phyloP scores from a whole-genome alignment of 2,797 vertebrate species.

The Sebastes diploproa region DNA sequence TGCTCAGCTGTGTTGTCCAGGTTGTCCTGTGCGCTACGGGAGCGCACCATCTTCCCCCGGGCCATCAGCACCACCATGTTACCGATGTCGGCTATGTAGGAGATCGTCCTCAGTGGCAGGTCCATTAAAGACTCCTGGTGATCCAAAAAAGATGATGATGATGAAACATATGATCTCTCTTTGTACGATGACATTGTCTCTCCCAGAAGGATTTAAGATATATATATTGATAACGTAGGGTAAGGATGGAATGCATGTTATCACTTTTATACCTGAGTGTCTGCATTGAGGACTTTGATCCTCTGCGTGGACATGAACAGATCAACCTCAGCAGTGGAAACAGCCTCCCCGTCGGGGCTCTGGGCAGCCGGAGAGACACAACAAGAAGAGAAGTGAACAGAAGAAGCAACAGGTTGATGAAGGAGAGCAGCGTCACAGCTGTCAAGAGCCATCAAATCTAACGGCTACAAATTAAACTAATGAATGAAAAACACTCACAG shows the following conservation, averaged over 20 bases:
- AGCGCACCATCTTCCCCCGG: slow-evolving; percentile 92
- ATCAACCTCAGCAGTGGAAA: slow-evolving; percentile 92
- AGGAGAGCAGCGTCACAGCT: background rate
- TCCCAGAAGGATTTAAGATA: background rate
- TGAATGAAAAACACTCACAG: background rate
- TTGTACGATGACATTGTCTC: background rate
- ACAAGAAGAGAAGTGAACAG: background rate
- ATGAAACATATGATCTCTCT: background rate
- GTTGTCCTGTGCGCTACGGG: slow-evolving; percentile 90
- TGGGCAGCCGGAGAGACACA: slow-evolving; percentile 57
- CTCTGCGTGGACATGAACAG: slow-evolving; percentile 98
- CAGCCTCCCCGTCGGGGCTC: slow-evolving; percentile 89
- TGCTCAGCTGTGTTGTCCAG: slow-evolving; percentile 86
- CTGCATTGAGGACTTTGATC: slow-evolving; percentile 97
- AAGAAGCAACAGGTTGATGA: slow-evolving; percentile 1
- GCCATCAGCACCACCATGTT: slow-evolving; percentile 98
- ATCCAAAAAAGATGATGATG: background rate
- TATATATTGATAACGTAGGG: background rate
- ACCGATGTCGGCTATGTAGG: slow-evolving; percentile 98
- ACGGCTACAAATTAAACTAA: background rate
- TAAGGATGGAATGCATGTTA: background rate
- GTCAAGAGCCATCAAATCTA: background rate
- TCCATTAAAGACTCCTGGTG: slow-evolving; percentile 95
- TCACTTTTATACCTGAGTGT: slow-evolving; percentile 88
- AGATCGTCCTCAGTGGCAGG: slow-evolving; percentile 94